Conservation (phyloP, 2,888 invertebrate species). For the Alloscopus bannaensis region DNA sequence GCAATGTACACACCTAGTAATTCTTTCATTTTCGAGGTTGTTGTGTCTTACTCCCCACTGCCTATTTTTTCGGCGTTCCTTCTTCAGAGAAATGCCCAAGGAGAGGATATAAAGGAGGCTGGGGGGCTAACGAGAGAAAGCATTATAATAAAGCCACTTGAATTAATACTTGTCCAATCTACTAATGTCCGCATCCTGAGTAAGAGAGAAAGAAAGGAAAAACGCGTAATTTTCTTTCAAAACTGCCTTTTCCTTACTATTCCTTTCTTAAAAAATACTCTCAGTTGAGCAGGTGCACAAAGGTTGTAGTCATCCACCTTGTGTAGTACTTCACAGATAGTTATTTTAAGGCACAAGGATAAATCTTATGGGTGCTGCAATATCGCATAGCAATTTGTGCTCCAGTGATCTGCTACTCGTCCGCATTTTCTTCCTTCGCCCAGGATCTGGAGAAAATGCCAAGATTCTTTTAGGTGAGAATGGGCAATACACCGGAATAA, state of each 20-base stretch:
- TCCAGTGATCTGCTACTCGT: slow-evolving; percentile 40
- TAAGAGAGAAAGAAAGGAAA: too few species aligned
- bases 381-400: slow-evolving; percentile 50
- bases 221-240: slow-evolving; percentile 43
- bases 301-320: too few species aligned
- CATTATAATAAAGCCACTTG: slow-evolving; percentile 51
- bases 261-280: too few species aligned
- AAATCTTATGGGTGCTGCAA: slow-evolving; percentile 4
- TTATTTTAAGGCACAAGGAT: not conserved
- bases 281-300: too few species aligned
- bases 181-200: slow-evolving; percentile 31
- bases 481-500: too few species aligned
- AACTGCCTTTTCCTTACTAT: too few species aligned
- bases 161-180: slow-evolving; percentile 52
- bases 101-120: not conserved
- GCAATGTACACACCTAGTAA: too few species aligned
- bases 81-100: slow-evolving; percentile 4
- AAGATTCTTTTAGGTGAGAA: too few species aligned
- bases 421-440: slow-evolving; percentile 29
- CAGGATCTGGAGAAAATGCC: too few species aligned
- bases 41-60: slow-evolving; percentile 18
- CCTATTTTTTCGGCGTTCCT: not conserved
- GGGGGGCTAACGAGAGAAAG: slow-evolving; percentile 3
- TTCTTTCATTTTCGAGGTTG: too few species aligned
- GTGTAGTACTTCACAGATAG: too few species aligned